A percentile compares a stretch with the other conserved stretches of the same genome.
phyloP scores from a whole-genome alignment of 2,113 vertebrate species.

The Sterna hirundo region DNA sequence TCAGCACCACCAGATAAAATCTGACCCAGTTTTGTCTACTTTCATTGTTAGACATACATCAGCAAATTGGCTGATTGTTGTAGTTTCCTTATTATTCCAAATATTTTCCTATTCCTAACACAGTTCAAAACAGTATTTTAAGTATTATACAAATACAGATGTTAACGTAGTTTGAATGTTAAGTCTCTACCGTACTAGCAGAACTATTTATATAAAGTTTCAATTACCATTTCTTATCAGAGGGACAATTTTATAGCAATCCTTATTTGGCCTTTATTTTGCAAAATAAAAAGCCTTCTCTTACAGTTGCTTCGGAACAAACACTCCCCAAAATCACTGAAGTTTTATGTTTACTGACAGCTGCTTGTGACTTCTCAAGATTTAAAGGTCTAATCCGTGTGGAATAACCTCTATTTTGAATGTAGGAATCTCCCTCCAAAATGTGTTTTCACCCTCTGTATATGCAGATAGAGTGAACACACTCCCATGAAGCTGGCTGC shows the following conservation, averaged over 20 bases:
- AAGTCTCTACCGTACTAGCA: not conserved
- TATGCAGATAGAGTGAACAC: not conserved
- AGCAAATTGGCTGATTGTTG: constrained; percentile 28
- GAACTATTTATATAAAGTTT: not conserved
- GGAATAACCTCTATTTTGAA: not conserved
- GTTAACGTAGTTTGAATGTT: not conserved
- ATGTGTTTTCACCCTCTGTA: not conserved
- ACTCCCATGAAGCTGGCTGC: not conserved
- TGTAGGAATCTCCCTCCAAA: not conserved
- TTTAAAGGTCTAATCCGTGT: not conserved
- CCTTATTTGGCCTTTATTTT: constrained; percentile 7
- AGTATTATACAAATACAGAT: not conserved
- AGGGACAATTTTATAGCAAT: not conserved
- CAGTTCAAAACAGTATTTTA: not conserved
- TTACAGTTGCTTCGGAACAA: not conserved
- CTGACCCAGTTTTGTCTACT: constrained; percentile 60
- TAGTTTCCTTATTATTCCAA: not conserved
- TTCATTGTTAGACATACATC: constrained; percentile 21
- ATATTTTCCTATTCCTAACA: constrained; percentile 25
- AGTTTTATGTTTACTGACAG: not conserved
- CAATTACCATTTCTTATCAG: not conserved
- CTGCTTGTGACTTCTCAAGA: constrained; percentile 18
- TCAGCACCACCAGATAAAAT: constrained; percentile 61
- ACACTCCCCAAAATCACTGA: not conserved
- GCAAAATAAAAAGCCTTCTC: not conserved